These are phyloP conservation scores for Sebastes matsubarae DNA, from an alignment of 2,797 vertebrate species.

Conservation along the genomic window DNA sequence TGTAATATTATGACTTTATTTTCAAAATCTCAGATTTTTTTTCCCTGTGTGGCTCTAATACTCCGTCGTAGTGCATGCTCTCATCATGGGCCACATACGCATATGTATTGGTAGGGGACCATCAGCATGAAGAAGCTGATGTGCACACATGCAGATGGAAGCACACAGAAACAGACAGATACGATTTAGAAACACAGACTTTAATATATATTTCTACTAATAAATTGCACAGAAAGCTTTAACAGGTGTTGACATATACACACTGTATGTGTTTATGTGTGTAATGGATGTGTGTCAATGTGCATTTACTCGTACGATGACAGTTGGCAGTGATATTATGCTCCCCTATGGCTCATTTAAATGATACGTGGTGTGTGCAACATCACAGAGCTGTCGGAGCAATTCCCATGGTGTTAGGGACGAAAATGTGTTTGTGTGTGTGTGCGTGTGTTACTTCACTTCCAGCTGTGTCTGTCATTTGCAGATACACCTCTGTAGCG, in stretches of 20 bases:
- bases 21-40: too few relatives aligned
- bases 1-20: too few relatives aligned
- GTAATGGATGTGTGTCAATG: not conserved
- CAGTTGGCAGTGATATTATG: not conserved
- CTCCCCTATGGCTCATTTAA: conserved; percentile 43
- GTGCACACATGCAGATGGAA: not conserved
- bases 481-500: too few relatives aligned
- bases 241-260: not conserved
- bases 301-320: not conserved
- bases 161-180: not conserved
- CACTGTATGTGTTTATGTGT: not conserved
- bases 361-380: conserved; percentile 8
- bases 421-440: not conserved
- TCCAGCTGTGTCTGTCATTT: too few relatives aligned
- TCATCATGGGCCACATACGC: not conserved
- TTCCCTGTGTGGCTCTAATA: too few relatives aligned
- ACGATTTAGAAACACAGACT: not conserved
- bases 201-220: not conserved
- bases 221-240: not conserved
- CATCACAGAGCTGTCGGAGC: conserved; percentile 34
- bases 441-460: not conserved
- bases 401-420: conserved; percentile 19
- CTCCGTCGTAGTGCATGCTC: not conserved
- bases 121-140: not conserved
- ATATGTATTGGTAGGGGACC: not conserved